phyloP scores from a whole-genome alignment of 2,888 invertebrate genomes.

The Pelosia muscerda region DNA sequence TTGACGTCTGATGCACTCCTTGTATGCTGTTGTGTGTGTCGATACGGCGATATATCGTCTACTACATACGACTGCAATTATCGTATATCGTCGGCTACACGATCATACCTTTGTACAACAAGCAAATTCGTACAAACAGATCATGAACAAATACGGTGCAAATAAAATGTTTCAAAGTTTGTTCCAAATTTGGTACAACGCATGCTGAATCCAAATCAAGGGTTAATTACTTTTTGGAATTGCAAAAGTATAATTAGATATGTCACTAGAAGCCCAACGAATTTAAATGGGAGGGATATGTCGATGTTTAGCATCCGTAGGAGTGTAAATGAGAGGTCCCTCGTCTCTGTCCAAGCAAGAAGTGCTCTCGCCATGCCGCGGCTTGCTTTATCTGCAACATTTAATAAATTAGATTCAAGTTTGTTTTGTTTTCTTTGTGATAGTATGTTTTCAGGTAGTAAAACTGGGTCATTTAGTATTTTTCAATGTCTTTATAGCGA shows the following conservation, averaged over 20 bases:
- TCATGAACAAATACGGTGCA: constrained; percentile 5
- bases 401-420: constrained; percentile 13
- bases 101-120: neutral
- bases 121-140: neutral
- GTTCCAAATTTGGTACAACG: constrained; percentile 1
- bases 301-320: constrained; percentile 75
- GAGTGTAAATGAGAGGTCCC: constrained; percentile 72
- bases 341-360: constrained; percentile 69
- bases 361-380: constrained; percentile 72
- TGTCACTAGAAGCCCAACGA: constrained; percentile 69
- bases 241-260: constrained; percentile 77
- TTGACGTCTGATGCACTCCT: no score
- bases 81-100: no score
- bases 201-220: constrained; percentile 19
- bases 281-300: constrained; percentile 75
- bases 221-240: constrained; percentile 71
- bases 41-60: no score
- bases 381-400: constrained; percentile 69
- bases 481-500: no score
- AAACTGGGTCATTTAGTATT: no score
- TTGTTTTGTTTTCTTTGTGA: neutral
- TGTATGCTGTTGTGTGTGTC: no score
- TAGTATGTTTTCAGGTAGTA: neutral
- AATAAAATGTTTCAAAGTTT: neutral
- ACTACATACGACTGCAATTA: no score